Evolutionary conservation across 2,797 vertebrate species (phyloP).

Genomic region (Hippoglossus hippoglossus): DNA sequence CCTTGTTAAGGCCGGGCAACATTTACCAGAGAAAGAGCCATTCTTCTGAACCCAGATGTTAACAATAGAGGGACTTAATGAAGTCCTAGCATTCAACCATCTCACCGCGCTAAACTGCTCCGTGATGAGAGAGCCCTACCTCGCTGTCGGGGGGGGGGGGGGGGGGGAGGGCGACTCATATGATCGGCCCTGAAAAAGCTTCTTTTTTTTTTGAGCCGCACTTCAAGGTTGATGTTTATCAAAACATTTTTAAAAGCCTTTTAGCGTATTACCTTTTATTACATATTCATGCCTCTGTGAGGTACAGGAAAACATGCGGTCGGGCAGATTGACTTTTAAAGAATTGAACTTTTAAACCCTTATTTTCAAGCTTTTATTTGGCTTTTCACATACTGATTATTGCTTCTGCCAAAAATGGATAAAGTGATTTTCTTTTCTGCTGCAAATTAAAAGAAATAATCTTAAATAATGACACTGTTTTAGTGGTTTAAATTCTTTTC

Average conservation of each 20-base stretch:
- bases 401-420: neutral
- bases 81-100: conserved; percentile 83
- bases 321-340: neutral
- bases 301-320: neutral
- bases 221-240: conserved; percentile 72
- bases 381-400: conserved; percentile 2
- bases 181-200: conserved; percentile 62
- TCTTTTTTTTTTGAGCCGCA: conserved; percentile 44
- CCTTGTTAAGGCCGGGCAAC: conserved; percentile 81
- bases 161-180: conserved; percentile 42
- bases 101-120: conserved; percentile 74
- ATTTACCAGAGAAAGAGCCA: conserved; percentile 83
- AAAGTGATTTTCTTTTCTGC: neutral
- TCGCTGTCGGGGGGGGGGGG: conserved; percentile 35
- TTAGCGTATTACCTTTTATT: conserved; percentile 25
- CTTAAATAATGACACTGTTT: conserved; percentile 6
- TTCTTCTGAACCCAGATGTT: conserved; percentile 86
- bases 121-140: conserved; percentile 77
- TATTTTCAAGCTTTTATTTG: neutral
- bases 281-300: conserved; percentile 16
- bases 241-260: conserved; percentile 53
- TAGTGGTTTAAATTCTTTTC: conserved; percentile 30
- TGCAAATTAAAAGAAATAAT: neutral
- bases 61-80: conserved; percentile 87
- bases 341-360: neutral